Percentiles rank a stretch among this genome's conserved stretches.
Evolutionary conservation across 2,888 invertebrate genomes (phyloP).

Genomic region (Polia nebulosa): DNA sequence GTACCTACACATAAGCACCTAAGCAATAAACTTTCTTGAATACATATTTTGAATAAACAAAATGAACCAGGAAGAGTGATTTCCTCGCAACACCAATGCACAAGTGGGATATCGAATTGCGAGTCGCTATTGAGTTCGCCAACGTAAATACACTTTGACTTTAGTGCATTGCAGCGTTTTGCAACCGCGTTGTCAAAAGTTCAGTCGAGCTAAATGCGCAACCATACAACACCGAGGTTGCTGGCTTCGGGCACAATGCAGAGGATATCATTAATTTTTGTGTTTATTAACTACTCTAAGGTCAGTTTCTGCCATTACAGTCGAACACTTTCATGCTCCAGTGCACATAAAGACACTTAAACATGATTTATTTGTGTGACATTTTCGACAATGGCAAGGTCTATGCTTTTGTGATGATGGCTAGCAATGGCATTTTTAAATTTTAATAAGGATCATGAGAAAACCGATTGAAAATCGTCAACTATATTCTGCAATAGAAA

Average conservation of each 20-base stretch:
- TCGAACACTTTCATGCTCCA: conserved; percentile 45
- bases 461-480: conserved; percentile 7
- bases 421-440: background rate
- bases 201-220: conserved; percentile 54
- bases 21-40: background rate
- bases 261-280: conserved; percentile 64
- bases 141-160: conserved; percentile 43
- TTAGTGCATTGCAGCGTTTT: conserved; percentile 52
- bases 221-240: conserved; percentile 55
- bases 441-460: background rate
- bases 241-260: conserved; percentile 53
- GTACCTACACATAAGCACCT: background rate
- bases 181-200: conserved; percentile 61
- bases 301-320: conserved; percentile 51
- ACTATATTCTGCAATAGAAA: conserved; percentile 15
- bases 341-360: conserved; percentile 39
- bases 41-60: conserved; percentile 25
- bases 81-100: conserved; percentile 30
- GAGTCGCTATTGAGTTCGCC: conserved; percentile 41
- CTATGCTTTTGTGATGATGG: background rate
- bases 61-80: conserved; percentile 30
- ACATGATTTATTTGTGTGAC: conserved; percentile 32
- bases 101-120: conserved; percentile 57
- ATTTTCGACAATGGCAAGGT: conserved; percentile 25
- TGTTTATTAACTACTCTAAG: conserved; percentile 51